phyloP scores from a whole-genome alignment of 2,113 vertebrate species.

The Gyps fulvus region DNA sequence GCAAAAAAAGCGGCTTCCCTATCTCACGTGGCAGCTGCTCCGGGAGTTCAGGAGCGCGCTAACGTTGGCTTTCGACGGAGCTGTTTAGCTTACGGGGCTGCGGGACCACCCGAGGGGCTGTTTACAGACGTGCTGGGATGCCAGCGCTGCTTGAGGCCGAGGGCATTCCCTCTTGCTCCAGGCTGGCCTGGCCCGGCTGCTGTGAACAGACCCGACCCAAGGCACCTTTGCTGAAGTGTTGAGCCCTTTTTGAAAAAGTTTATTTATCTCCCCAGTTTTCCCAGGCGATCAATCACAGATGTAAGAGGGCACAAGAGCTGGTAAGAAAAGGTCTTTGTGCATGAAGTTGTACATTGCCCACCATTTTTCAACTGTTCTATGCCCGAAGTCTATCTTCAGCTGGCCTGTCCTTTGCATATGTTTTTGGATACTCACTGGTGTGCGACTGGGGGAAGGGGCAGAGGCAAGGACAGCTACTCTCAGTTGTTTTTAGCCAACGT shows the following conservation, averaged over 20 bases:
- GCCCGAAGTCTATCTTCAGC: neutral
- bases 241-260: neutral
- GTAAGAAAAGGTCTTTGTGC: neutral
- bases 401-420: neutral
- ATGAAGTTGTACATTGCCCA: neutral
- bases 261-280: neutral
- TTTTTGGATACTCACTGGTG: neutral
- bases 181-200: rapidly evolving
- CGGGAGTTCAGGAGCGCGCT: rapidly evolving
- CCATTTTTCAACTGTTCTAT: neutral
- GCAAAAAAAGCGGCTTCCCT: neutral
- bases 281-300: neutral
- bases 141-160: neutral
- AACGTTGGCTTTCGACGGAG: neutral
- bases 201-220: neutral
- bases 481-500: neutral
- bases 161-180: neutral
- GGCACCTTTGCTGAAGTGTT: neutral
- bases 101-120: neutral
- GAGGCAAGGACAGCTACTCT: neutral
- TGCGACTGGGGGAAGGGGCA: neutral
- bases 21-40: neutral
- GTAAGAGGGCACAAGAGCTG: neutral
- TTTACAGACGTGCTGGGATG: neutral
- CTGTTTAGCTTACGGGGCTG: neutral